Percentiles rank a stretch among this genome's conserved stretches.
Evolutionary conservation across 2,113 vertebrate species (phyloP).

Genomic region (Mixornis gularis): DNA sequence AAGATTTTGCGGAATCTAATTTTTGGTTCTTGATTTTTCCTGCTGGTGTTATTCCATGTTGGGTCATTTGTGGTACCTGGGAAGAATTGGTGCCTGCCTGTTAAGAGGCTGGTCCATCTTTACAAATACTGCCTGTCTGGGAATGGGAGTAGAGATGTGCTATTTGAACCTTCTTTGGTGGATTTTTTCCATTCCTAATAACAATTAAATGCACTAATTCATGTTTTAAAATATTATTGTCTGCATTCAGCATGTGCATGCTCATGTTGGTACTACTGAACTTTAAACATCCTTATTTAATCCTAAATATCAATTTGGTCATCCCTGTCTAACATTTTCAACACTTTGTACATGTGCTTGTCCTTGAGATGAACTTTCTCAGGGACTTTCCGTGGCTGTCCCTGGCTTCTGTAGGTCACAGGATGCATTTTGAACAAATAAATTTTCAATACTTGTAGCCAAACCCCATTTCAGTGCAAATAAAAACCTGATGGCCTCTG

Average conservation of each 20-base stretch:
- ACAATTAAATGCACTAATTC: not conserved
- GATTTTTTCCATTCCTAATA: not conserved
- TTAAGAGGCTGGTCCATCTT: not conserved
- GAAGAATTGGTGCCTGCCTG: not conserved
- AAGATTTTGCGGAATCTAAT: not conserved
- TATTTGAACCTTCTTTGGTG: not conserved
- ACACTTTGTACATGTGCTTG: not conserved
- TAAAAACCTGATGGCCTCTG: not conserved
- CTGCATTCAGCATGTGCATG: not conserved
- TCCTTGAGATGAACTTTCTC: not conserved
- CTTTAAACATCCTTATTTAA: not conserved
- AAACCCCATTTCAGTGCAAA: not conserved
- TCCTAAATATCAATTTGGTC: not conserved
- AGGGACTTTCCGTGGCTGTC: not conserved
- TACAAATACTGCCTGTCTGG: not conserved
- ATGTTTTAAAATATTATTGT: not conserved
- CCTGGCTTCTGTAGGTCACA: not conserved
- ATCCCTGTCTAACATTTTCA: not conserved
- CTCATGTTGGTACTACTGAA: not conserved
- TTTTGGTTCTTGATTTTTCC: accelerated
- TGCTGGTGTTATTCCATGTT: not conserved
- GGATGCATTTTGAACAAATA: not conserved
- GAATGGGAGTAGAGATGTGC: not conserved
- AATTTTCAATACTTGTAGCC: not conserved
- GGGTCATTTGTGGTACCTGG: no score